Percentiles rank a stretch among this genome's conserved stretches.
These are phyloP conservation scores for Peromyscus polionotus DNA, from an alignment of 2,113 vertebrate species.

Conservation along the genomic window DNA sequence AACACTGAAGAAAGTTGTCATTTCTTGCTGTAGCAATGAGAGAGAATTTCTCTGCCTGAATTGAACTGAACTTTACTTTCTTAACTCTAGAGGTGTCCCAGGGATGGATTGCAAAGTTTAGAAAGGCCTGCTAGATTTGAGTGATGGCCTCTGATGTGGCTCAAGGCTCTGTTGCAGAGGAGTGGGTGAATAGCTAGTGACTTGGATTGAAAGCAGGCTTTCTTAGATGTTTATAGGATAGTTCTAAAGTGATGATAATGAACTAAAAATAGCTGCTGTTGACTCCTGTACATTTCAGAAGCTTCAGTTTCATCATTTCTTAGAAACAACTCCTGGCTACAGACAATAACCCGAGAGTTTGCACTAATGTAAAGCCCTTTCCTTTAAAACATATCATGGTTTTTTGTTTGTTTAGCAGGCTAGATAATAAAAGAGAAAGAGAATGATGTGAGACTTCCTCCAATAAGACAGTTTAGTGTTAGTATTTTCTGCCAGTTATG, in stretches of 20 bases:
- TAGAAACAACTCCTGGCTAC: neutral
- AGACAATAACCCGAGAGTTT: neutral
- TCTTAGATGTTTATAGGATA: neutral
- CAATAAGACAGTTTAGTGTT: neutral
- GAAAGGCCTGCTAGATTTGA: neutral
- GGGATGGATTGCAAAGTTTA: conserved; percentile 6
- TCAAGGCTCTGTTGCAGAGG: conserved; percentile 20
- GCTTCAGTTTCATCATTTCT: conserved; percentile 41
- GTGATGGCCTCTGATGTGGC: neutral
- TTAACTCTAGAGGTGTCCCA: conserved; percentile 12
- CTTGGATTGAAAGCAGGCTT: conserved; percentile 21
- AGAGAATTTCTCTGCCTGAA: neutral
- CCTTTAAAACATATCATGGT: neutral
- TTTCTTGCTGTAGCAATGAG: neutral
- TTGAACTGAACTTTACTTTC: neutral
- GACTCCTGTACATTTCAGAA: neutral
- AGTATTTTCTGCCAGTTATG: conserved; percentile 1
- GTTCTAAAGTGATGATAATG: neutral
- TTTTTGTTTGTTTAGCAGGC: conserved; percentile 20
- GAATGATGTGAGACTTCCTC: neutral
- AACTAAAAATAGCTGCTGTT: conserved; percentile 21
- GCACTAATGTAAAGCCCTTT: neutral
- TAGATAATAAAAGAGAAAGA: neutral
- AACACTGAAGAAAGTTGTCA: neutral
- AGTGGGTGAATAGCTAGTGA: neutral